These are phyloP conservation scores for Scortum barcoo DNA, from an alignment of 2,113 vertebrate genomes.

Conservation along the genomic window DNA sequence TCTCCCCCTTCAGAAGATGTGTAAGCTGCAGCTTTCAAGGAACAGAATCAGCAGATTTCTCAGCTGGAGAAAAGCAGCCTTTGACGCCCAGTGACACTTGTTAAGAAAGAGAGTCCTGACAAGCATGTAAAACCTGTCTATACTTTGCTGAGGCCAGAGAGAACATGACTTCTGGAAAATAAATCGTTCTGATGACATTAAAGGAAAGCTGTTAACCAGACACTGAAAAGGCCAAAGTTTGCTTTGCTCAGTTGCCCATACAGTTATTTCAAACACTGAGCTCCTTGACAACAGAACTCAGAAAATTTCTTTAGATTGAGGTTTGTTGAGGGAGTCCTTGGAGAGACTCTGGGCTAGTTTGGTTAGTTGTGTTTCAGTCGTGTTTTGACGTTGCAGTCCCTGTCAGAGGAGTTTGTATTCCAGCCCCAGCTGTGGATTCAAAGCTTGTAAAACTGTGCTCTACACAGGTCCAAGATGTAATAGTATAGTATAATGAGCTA, in stretches of 20 bases:
- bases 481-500: background rate
- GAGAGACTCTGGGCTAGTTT: background rate
- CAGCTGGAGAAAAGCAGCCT: slow-evolving; percentile 45
- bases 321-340: background rate
- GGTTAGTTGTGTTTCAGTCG: background rate
- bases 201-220: slow-evolving; percentile 35
- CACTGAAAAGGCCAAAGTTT: slow-evolving; percentile 3
- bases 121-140: slow-evolving; percentile 37
- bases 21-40: slow-evolving; percentile 72
- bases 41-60: slow-evolving; percentile 71
- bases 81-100: slow-evolving; percentile 50
- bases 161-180: background rate
- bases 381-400: slow-evolving; percentile 18
- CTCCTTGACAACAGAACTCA: slow-evolving; percentile 18
- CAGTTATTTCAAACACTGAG: slow-evolving; percentile 34
- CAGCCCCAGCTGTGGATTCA: slow-evolving; percentile 8
- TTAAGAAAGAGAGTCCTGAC: slow-evolving; percentile 28
- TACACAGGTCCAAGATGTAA: background rate
- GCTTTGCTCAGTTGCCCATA: background rate
- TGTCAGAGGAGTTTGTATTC: slow-evolving; percentile 34
- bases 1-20: slow-evolving; percentile 68
- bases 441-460: background rate
- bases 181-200: slow-evolving; percentile 8
- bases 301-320: background rate
- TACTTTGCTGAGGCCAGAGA: slow-evolving; percentile 18